Evolutionary conservation across 1,140 invertebrate species (phyloP), one percentile per base, ranked within the genome.

Genomic region (Linepithema humile): DNA sequence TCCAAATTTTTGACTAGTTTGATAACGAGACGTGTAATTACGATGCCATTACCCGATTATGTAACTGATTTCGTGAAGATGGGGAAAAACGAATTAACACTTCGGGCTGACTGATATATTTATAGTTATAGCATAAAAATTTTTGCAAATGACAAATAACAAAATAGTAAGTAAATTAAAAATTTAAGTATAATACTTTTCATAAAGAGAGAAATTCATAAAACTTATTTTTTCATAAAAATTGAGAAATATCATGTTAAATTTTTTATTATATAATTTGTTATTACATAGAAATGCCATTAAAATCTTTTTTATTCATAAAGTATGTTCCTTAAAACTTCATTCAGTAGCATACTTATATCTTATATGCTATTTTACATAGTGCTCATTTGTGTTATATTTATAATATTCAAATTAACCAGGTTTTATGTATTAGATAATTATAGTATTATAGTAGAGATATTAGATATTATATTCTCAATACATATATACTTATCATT

Each of bases 1-100:
- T 77, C 75, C 10, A 67, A 55, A 6, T 90, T 89, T 29, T 75
- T 94, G 57, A 89, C 74, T 45, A 77, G 74, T 72, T 72, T 93
- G 50, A 80, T 90, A 53, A 86, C 89, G 62, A 74, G 86, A 35
- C 70, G 64, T 69, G 57, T 90, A 35, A 23, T 93, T 6, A 23
- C 32, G 20, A 70, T 82, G 35, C 92, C 92, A 73, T 72, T 91
- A 26, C 93, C 92, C 7, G 6, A 62, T 23, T 94, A 94, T 72
- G 72, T 92, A 60, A 65, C 86, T 15, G 84, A 93, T 72, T 65
- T 91, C 9, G 90, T 92, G 77, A 77, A 7, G 4, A 1, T 83
- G 29, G 91, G 90, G 55, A 91, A 83, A 48, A 92, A 91, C 57
- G 40, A 53, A 70, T 38, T 90, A 4, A 83, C 38, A 6, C 17